Percentiles rank a stretch among this genome's conserved stretches.
Evolutionary conservation across 2,797 vertebrate species (phyloP).

Genomic region (Oophaga sylvatica): DNA sequence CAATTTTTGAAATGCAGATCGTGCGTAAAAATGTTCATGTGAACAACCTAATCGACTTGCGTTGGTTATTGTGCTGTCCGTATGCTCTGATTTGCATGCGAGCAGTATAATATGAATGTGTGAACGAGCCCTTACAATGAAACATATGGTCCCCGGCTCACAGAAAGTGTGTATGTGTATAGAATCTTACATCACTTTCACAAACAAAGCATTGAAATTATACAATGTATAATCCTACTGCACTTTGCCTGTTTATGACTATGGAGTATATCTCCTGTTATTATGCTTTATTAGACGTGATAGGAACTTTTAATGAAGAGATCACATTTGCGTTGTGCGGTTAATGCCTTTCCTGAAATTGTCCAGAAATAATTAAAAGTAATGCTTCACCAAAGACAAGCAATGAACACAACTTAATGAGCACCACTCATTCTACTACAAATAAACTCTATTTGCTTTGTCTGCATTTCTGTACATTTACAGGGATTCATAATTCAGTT

Average conservation of each 20-base stretch:
- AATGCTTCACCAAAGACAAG: slow-evolving; percentile 4
- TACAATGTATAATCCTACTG: background rate
- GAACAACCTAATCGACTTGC: too few species aligned
- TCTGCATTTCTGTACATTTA: background rate
- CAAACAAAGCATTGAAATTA: background rate
- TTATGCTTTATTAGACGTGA: background rate
- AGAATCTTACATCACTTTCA: background rate
- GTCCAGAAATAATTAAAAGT: background rate
- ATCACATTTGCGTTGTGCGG: background rate
- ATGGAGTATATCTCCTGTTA: background rate
- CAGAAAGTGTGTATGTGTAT: background rate
- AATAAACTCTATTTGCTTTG: background rate
- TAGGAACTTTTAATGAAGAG: background rate
- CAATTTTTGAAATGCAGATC: too few species aligned
- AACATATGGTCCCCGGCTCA: background rate
- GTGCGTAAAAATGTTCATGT: too few species aligned
- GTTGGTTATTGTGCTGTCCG: too few species aligned
- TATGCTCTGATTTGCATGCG: too few species aligned
- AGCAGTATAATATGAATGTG: too few species aligned
- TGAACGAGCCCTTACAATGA: background rate
- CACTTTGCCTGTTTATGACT: background rate
- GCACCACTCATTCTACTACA: background rate
- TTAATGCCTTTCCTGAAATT: background rate
- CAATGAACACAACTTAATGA: background rate
- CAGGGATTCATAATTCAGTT: background rate